Evolutionary conservation across 2,113 vertebrate genomes (phyloP), one percentile per base, ranked within the genome.

Genomic region (Heterocephalus glaber): DNA sequence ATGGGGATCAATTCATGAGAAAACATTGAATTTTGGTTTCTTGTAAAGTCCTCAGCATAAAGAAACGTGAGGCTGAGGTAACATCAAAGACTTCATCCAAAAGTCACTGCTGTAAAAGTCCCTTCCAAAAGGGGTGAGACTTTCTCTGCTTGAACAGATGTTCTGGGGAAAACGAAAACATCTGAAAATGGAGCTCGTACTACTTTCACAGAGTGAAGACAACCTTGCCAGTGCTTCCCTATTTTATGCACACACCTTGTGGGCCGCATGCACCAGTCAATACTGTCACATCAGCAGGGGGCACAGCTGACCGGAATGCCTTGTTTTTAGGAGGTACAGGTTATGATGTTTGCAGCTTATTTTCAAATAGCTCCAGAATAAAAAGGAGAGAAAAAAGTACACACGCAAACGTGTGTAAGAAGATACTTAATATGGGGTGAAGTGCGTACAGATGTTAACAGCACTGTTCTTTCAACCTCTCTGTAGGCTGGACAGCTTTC

Each of bases 371-470:
- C 61, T 76, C 24, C 24, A 63, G 38, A 76, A 83, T 41, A 61
- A 3, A 41, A n/a, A 54, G 26, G 8, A 22, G 44, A 20, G 35
- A 33, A 26, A 19, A 22, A 10, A 14, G 22, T 7, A 47, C 38
- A 47, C 17, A 56, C n/a, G 5, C 0, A 16, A 0, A 5, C 17
- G 28, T 1, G 5, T 4, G 8, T 3, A 3, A 7, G 56, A 7
- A 52, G 41, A 54, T 20, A 26, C 49, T 56, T 30, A 77, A 33
- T 30, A 6, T 3, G 0, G 10, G 16, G 54, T 3, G 24, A 86
- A 61, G 30, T 1, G 9, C 7, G 13, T 2, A 3, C 22, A n/a
- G 82, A 52, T 24, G 13, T 2, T 49, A 63, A 63, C 1, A 35
- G 47, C 12, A 30, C 38, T 58, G 16, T 20, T 33, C 12, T 68